Percentiles rank a stretch among this genome's conserved stretches.
phyloP scores from a whole-genome alignment of 1,140 invertebrate species.

The Mamestra configurata region DNA sequence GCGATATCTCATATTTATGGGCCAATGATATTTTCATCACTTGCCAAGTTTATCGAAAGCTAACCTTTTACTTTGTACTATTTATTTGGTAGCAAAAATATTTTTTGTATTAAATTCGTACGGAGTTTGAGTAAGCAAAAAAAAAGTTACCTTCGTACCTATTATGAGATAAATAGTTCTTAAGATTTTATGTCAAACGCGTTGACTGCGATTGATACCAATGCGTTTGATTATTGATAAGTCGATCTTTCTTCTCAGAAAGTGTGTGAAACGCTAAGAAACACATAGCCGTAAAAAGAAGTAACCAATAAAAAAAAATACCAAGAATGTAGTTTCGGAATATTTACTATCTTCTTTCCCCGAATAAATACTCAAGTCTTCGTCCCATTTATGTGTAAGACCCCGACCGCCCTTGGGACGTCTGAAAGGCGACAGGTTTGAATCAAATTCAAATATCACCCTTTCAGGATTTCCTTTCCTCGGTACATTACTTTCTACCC shows the following conservation, averaged over 20 bases:
- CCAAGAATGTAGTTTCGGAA: neutral
- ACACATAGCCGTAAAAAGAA: neutral
- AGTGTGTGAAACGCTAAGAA: too few species aligned
- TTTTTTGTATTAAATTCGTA: too few species aligned
- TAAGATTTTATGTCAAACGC: too few species aligned
- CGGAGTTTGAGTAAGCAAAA: too few species aligned
- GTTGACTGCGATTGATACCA: too few species aligned
- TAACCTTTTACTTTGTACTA: conserved; percentile 16
- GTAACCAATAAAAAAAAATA: neutral
- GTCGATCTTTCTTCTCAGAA: too few species aligned
- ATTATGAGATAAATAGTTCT: too few species aligned
- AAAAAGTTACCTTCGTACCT: too few species aligned
- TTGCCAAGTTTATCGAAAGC: conserved; percentile 22
- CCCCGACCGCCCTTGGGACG: conserved; percentile 35
- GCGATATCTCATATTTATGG: conserved; percentile 47
- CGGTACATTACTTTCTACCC: conserved; percentile 19
- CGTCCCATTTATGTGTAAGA: conserved; percentile 23
- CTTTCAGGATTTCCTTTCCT: conserved; percentile 31
- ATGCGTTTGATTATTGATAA: too few species aligned
- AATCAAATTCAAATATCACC: conserved; percentile 52
- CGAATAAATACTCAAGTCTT: conserved; percentile 35
- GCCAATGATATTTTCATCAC: conserved; percentile 34
- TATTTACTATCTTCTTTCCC: conserved; percentile 13
- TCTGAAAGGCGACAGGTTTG: conserved; percentile 43
- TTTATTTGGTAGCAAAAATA: conserved; percentile 33